A percentile compares a stretch with the other conserved stretches of the same genome.
phyloP scores from a whole-genome alignment of 1,140 invertebrate genomes.

The Andricus grossulariae region DNA sequence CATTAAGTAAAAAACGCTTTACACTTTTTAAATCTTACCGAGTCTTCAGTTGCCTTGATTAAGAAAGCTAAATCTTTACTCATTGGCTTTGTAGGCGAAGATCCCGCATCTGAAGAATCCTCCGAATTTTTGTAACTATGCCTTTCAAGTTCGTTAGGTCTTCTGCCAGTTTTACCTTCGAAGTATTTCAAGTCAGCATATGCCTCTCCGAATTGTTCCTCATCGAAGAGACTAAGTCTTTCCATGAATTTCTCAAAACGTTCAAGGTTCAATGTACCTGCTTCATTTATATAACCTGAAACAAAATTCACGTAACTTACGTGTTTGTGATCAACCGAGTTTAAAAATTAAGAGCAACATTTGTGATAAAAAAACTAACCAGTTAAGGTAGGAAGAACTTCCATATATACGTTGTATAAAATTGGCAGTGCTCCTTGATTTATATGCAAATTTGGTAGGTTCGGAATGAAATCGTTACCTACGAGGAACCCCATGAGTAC shows the following conservation, averaged over 20 bases:
- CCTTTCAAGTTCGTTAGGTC: slow-evolving; percentile 62
- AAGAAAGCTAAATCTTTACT: slow-evolving; percentile 78
- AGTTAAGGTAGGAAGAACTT: slow-evolving; percentile 88
- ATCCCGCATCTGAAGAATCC: slow-evolving; percentile 45
- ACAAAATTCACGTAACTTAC: slow-evolving; percentile 27
- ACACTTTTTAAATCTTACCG: slow-evolving; percentile 69
- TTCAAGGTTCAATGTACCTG: slow-evolving; percentile 87
- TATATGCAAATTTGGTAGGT: slow-evolving; percentile 96
- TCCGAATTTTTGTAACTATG: slow-evolving; percentile 52
- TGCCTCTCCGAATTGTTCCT: slow-evolving; percentile 89
- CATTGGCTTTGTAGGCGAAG: slow-evolving; percentile 44
- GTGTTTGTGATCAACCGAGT: not conserved
- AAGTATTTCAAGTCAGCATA: slow-evolving; percentile 92
- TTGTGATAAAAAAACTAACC: slow-evolving; percentile 77
- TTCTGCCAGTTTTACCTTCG: slow-evolving; percentile 83
- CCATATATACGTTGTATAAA: slow-evolving; percentile 92
- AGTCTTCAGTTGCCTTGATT: slow-evolving; percentile 78
- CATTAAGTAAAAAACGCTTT: too few species aligned
- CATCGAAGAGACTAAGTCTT: slow-evolving; percentile 86
- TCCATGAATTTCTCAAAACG: slow-evolving; percentile 93
- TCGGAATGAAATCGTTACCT: slow-evolving; percentile 98
- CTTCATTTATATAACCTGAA: slow-evolving; percentile 94
- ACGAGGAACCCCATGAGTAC: slow-evolving; percentile 96
- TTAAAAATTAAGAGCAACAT: not conserved
- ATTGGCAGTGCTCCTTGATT: slow-evolving; percentile 90